Evolutionary conservation across 2,113 vertebrate species (phyloP).

Genomic region (Sprattus sprattus): DNA sequence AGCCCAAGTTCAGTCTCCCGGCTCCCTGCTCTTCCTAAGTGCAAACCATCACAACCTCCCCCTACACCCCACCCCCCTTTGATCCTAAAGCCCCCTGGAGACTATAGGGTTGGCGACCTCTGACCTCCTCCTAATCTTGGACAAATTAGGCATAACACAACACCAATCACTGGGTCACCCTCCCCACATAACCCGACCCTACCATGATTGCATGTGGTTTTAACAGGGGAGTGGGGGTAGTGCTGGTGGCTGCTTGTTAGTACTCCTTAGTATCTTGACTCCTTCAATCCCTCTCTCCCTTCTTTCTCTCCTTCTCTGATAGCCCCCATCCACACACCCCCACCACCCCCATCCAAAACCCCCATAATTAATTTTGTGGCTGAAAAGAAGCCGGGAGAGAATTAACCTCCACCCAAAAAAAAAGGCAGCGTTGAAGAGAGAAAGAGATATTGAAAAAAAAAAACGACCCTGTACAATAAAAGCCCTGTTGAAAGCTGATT

Average conservation of each 20-base stretch:
- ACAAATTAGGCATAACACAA: constrained; percentile 48
- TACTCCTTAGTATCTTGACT: not conserved
- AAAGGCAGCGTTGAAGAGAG: not conserved
- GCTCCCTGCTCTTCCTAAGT: not conserved
- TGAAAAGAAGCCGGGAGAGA: not conserved
- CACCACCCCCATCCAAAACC: not conserved
- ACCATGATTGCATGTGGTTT: not conserved
- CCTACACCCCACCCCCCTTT: not conserved
- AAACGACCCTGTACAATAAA: constrained; percentile 20
- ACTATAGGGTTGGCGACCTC: constrained; percentile 26
- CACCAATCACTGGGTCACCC: not conserved
- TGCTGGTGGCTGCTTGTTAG: not conserved
- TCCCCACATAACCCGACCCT: not conserved
- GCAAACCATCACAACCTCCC: not conserved
- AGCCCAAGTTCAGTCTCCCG: not conserved
- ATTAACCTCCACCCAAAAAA: not conserved
- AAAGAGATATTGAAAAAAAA: not conserved
- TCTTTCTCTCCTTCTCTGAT: not conserved
- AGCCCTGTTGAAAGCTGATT: constrained; percentile 39
- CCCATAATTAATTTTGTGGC: not conserved
- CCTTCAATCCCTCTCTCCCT: not conserved
- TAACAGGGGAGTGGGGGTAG: not conserved
- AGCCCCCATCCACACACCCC: not conserved
- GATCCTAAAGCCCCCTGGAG: not conserved
- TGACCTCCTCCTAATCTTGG: constrained; percentile 38